Evolutionary conservation across 2,113 vertebrate species (phyloP), one percentile per base, ranked within the genome.

Genomic region (Gavia stellata): DNA sequence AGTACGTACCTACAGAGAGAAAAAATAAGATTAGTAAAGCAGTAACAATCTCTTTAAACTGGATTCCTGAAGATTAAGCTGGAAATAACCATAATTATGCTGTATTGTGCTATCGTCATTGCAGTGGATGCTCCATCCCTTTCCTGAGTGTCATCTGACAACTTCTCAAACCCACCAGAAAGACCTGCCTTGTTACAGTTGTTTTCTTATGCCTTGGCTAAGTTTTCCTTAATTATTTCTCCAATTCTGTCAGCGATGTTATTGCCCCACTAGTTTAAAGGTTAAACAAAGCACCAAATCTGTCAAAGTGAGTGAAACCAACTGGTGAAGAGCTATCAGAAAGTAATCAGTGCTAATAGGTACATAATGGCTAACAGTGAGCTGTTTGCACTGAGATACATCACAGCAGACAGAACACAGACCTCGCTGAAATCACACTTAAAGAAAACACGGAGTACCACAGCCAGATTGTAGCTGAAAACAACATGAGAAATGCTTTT

Each of bases 321-420:
- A 99, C 98, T 99, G 98, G 98, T 97, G 97, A 98, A 98, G 97
- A 90, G 97, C 98, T 99, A 99, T 99, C 98, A 99, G 98, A 98
- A 99, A 98, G 98, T 99, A 99, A 99, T 99, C 99, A 99, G 98
- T 98, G 98, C 98, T 99, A 99, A 99, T 99, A 99, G 99, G 99
- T 99, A 99, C 99, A 99, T 99, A 99, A 99, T 99, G 98, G 98
- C 98, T 98, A 99, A 98, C 98, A 98, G 98, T 98, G 98, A 98
- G 98, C 98, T 98, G 98, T 98, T 98, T 98, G 99, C 97, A 97
- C 98, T 98, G 98, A 99, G 98, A 99, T 99, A 98, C 97, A 99
- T 99, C 98, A 99, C 97, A 87, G 93, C 93, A 98, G 99, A 99
- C 98, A 98, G 98, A 98, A 98, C 94, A 90, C 98, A 99, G 98